Percentiles rank a stretch among this genome's conserved stretches.
These are phyloP conservation scores for Hermetia illucens DNA, from an alignment of 1,140 invertebrate genomes.

Conservation along the genomic window DNA sequence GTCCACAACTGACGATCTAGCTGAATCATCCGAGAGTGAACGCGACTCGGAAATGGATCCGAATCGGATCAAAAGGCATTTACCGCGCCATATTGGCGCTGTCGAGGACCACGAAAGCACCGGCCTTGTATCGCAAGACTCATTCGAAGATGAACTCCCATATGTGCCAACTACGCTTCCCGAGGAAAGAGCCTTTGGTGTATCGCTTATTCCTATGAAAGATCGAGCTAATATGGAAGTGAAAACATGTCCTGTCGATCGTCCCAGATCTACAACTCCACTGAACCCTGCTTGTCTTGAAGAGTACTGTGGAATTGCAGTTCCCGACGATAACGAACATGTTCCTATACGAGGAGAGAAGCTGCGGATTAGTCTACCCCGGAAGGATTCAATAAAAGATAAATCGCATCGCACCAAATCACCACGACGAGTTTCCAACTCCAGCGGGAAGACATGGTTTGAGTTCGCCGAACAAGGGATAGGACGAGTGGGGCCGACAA, in stretches of 20 bases:
- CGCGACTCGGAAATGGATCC: slow-evolving; percentile 44
- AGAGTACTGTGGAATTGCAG: slow-evolving; percentile 42
- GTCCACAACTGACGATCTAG: slow-evolving; percentile 36
- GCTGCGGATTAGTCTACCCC: slow-evolving; percentile 52
- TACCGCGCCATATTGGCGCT: slow-evolving; percentile 25
- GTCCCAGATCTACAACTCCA: slow-evolving; percentile 73
- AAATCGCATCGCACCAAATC: slow-evolving; percentile 28
- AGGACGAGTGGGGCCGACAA: slow-evolving; percentile 9
- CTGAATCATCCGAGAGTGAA: slow-evolving; percentile 67
- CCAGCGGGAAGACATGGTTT: slow-evolving; percentile 40
- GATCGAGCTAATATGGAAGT: slow-evolving; percentile 51
- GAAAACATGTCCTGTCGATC: slow-evolving; percentile 69
- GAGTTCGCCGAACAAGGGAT: slow-evolving; percentile 47
- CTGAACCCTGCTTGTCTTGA: slow-evolving; percentile 63
- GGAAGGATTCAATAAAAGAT: slow-evolving; percentile 35
- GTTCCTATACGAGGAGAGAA: slow-evolving; percentile 38
- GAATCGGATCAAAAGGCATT: slow-evolving; percentile 12
- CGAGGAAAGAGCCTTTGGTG: slow-evolving; percentile 60
- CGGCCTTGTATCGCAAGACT: slow-evolving; percentile 63
- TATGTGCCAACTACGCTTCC: slow-evolving; percentile 76
- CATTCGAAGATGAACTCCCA: slow-evolving; percentile 74
- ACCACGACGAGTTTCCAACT: slow-evolving; percentile 31
- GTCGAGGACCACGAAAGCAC: slow-evolving; percentile 51
- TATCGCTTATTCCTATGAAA: slow-evolving; percentile 66
- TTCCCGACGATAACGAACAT: not conserved